Evolutionary conservation across 2,113 vertebrate genomes (phyloP).

Genomic region (Nicator chloris): DNA sequence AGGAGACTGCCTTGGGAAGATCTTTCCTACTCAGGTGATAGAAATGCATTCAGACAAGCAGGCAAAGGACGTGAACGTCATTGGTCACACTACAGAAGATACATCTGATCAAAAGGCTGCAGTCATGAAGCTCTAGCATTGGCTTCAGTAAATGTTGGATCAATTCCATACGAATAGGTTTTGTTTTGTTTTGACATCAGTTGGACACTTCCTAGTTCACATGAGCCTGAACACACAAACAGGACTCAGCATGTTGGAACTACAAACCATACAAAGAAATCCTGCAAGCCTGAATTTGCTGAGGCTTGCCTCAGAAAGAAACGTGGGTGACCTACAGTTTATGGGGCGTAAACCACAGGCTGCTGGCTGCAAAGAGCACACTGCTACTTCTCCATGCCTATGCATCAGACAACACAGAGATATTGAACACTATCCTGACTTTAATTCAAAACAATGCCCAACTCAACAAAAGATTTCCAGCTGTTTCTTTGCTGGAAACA

Average conservation of each 20-base stretch:
- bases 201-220: conserved; percentile 26
- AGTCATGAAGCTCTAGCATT: not conserved
- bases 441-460: not conserved
- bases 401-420: not conserved
- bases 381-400: not conserved
- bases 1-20: not conserved
- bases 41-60: not conserved
- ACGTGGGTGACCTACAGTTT: not conserved
- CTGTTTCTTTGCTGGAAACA: not conserved
- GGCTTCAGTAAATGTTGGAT: not conserved
- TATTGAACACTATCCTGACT: not conserved
- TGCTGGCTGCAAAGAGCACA: not conserved
- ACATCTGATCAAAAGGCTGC: not conserved
- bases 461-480: not conserved
- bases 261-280: not conserved
- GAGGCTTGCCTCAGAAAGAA: conserved; percentile 11
- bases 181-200: not conserved
- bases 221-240: not conserved
- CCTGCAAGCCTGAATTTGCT: conserved; percentile 27
- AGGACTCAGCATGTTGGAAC: not conserved
- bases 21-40: not conserved
- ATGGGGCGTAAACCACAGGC: not conserved
- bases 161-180: not conserved
- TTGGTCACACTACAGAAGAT: not conserved
- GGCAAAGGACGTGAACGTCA: rapidly evolving